Base-by-base conservation (phyloP, 2,113 vertebrate genomes). In the Hystrix cristata region DNA sequence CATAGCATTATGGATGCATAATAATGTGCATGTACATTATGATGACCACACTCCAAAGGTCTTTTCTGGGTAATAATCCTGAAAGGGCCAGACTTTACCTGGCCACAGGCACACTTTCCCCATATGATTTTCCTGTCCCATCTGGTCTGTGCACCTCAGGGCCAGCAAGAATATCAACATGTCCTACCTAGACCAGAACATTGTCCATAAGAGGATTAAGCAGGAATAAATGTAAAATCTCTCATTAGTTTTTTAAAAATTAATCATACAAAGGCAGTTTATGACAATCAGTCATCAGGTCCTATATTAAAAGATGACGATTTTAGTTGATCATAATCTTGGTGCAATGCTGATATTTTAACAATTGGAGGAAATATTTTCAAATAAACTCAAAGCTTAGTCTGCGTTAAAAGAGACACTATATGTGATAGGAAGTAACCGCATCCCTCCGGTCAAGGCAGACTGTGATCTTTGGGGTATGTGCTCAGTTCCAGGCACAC, bases 311-410 rank as follows among this genome's bases (percentile, higher is more conserved):
- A 88, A 31, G 51, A 8, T 65, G 29, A 81, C 51, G 67, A 78
- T 25, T 78, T 85, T n/a, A 53, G 38, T 72, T 57, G 18, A 51
- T 93, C 27, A 19, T 25, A 69, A 74, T 21, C 25, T 86, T 64
- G 72, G 69, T 21, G 34, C 69, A 86, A n/a, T 74, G 48, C 18
- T 53, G 31, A 48, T 74, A 51, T 74, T 57, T 86, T 46, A 91
- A 46, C 16, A 67, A 38, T 34, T 14, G 65, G 9, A 65, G 90
- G n/a, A n/a, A 31, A 83, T 34, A 93, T 69, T 88, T 91, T 76
- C 6, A 96, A 94, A 87, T n/a, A 87, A 65, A 57, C 25, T n/a
- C 9, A 65, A 82, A 90, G 79, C 23, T 92, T 91, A 34, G 74
- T 78, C 74, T 93, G 55, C 67, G n/a, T 51, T 38, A 60, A 72